phyloP scores from a whole-genome alignment of 30 jellyfish, hydroid and myxozoan genomes.

The Aurelia coerulea region DNA sequence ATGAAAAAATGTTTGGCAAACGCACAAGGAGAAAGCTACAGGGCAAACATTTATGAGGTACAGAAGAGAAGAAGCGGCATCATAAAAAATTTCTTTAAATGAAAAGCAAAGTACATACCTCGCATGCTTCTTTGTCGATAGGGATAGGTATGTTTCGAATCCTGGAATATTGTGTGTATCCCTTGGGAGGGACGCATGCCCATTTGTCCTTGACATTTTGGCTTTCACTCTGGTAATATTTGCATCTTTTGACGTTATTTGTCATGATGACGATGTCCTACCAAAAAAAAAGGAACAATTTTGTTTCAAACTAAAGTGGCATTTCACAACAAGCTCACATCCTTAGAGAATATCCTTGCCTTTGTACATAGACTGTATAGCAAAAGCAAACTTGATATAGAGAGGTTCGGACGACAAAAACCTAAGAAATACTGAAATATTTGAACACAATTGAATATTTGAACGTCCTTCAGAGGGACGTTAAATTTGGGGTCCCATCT shows the following conservation, averaged over 20 bases:
- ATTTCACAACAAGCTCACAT: neutral
- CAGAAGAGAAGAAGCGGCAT: too few species aligned
- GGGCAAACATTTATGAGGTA: too few species aligned
- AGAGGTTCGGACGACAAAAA: too few species aligned
- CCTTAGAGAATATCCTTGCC: too few species aligned
- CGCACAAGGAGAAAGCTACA: too few species aligned
- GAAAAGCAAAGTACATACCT: conserved; percentile 32
- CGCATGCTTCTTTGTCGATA: conserved; percentile 45
- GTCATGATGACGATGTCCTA: conserved; percentile 81
- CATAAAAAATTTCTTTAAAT: neutral
- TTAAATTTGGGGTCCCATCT: too few species aligned
- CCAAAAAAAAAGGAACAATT: neutral
- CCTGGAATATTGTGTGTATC: conserved; percentile 40
- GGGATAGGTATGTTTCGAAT: conserved; percentile 46
- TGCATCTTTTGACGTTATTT: conserved; percentile 61
- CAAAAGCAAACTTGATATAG: too few species aligned
- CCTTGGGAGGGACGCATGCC: conserved; percentile 56
- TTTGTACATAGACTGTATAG: too few species aligned
- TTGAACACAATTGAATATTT: too few species aligned
- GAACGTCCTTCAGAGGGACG: too few species aligned
- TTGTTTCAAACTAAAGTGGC: neutral
- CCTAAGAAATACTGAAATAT: too few species aligned
- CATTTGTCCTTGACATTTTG: conserved; percentile 71
- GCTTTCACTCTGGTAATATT: conserved; percentile 71
- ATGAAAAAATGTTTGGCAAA: too few species aligned